Base-by-base conservation (phyloP, 2,888 invertebrate genomes). In the Callyntrura guangdongensis region DNA sequence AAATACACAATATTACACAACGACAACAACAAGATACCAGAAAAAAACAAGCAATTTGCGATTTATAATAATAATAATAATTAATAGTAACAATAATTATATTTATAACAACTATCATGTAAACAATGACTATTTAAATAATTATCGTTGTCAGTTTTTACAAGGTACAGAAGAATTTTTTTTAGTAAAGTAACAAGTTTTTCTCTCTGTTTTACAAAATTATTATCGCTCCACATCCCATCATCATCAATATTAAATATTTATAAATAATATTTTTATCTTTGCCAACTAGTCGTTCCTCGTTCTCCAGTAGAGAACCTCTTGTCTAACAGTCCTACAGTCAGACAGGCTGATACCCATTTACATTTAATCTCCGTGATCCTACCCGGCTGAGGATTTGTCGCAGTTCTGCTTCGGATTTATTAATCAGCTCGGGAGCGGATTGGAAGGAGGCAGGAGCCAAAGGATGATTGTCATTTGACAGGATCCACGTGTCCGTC, bases 401-500 rank as follows among this genome's bases (percentile, higher is more conserved):
- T 47, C 90, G 79, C 20, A 92, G 61, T 61, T 92, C 90, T 14
- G 72, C 67, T 77, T 88, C 88, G 1, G 90, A 53, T 77, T 89
- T 90, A 36, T 61, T 86, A 12, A 90, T 79, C 59, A 91, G 74
- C 36, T 92, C 91, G 0, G 89, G 74, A 14, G 92, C 91, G n/a
- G 89, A 61, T 61, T 89, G 82, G 49, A 36, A 53, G 67, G 90
- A 86, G 6, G 77, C 88, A 5, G 92, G 92, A 61, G 67, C 72
- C 14, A 92, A 79, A 14, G 92, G 92, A 49, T 86, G 83, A 69
- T 92, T 92, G 22, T 86, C 82, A 20, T 0, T 56, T 6, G 86
- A 86, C 0, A 92, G 77, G 25, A 92, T 86, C 91, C 91, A 91
- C 3, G 91, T 69, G n/a, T 92, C 91, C 0, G 91, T 89, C 5